Conservation (phyloP, 2,888 invertebrate species). For the Chironomus riparius region DNA sequence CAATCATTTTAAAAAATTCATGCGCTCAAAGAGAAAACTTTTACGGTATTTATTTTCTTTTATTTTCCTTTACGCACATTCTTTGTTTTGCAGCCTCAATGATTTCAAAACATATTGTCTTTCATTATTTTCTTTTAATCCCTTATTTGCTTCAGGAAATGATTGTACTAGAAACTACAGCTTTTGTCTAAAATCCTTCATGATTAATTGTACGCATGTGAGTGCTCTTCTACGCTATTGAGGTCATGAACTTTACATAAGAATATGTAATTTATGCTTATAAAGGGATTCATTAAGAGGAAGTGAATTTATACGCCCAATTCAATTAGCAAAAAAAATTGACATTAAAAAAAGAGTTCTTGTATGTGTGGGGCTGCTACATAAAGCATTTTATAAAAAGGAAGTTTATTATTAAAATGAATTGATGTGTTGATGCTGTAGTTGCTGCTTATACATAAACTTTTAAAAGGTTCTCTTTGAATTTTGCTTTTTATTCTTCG, state of each 20-base stretch:
- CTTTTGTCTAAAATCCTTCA: no score
- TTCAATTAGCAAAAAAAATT: neutral
- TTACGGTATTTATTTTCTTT: conserved; percentile 25
- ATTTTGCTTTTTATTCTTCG: neutral
- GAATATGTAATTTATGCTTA: neutral
- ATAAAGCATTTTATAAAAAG: neutral
- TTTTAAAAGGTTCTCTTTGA: neutral
- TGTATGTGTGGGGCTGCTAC: neutral
- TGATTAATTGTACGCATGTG: neutral
- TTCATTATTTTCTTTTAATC: neutral
- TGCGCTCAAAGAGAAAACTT: neutral
- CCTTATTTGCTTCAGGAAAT: neutral
- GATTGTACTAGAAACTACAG: no score
- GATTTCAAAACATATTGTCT: neutral
- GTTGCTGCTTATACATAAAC: neutral
- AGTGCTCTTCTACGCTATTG: neutral
- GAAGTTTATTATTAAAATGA: conserved; percentile 13
- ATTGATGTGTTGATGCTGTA: neutral
- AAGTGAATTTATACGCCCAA: neutral
- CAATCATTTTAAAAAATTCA: neutral
- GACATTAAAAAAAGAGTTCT: neutral
- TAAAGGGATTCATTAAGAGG: neutral
- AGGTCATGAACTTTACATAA: neutral
- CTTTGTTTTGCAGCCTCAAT: conserved; percentile 13
- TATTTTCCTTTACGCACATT: neutral